These are phyloP conservation scores for Heterotis niloticus DNA, from an alignment of 2,113 vertebrate species.

Conservation along the genomic window DNA sequence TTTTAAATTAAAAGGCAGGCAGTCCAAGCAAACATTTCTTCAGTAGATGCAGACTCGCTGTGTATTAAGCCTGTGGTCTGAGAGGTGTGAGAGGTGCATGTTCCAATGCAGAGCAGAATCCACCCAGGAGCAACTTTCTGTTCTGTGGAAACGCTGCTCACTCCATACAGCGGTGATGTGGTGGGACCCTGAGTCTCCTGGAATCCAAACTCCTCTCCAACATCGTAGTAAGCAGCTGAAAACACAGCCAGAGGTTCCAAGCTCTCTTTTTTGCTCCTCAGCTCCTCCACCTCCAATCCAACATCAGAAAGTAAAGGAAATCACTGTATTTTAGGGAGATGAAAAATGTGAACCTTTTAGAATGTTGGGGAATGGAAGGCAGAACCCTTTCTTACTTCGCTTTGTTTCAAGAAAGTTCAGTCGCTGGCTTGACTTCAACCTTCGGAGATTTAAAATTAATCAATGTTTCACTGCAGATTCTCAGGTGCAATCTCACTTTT, in stretches of 20 bases:
- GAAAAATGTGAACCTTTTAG: background rate
- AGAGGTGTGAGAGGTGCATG: no score
- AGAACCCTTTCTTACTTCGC: background rate
- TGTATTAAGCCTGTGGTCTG: slow-evolving; percentile 1
- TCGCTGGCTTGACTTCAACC: background rate
- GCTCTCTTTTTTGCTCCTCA: background rate
- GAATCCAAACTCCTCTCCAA: slow-evolving; percentile 11
- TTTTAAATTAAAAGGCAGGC: background rate
- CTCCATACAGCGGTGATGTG: background rate
- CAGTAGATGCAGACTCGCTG: background rate
- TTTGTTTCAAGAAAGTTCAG: no score
- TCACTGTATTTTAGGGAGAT: background rate
- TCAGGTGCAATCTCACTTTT: background rate
- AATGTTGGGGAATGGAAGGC: background rate
- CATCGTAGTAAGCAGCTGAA: background rate
- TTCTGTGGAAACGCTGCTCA: slow-evolving; percentile 3
- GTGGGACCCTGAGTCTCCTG: background rate
- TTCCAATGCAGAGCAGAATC: background rate
- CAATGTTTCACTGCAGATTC: background rate
- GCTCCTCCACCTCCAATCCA: background rate
- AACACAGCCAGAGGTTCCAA: background rate
- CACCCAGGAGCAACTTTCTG: background rate
- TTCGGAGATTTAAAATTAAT: slow-evolving; percentile 3
- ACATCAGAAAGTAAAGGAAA: background rate
- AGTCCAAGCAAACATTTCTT: background rate